phyloP scores from a whole-genome alignment of 2,113 vertebrate species.

The Sphyrna mokarran region DNA sequence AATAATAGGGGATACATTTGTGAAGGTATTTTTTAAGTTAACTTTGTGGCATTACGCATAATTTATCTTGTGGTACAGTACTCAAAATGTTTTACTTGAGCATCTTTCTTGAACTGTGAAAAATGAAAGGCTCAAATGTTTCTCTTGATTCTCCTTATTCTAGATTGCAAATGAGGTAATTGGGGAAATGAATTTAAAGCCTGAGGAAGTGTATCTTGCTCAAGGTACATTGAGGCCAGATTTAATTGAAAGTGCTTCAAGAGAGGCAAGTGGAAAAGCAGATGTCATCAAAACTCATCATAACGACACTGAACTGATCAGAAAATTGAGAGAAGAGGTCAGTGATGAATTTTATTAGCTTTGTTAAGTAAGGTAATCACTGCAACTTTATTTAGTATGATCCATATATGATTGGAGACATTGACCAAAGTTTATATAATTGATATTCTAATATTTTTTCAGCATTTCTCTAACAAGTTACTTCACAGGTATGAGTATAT shows the following conservation, averaged over 20 bases:
- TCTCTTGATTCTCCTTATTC: background rate
- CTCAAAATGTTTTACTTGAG: background rate
- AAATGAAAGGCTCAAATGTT: background rate
- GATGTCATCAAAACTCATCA: slow-evolving; percentile 98
- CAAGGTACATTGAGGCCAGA: slow-evolving; percentile 94
- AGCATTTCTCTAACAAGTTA: background rate
- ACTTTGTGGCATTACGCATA: background rate
- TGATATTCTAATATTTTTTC: background rate
- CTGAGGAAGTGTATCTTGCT: slow-evolving; percentile 90
- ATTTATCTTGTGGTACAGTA: background rate
- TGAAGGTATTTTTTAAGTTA: slow-evolving; percentile 67
- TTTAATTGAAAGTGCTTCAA: slow-evolving; percentile 92
- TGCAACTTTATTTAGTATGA: background rate
- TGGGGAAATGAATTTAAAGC: slow-evolving; percentile 94
- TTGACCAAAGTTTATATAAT: background rate
- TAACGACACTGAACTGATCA: slow-evolving; percentile 95
- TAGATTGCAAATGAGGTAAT: slow-evolving; percentile 97
- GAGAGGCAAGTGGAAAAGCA: slow-evolving; percentile 86
- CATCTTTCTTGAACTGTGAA: background rate
- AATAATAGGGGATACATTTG: slow-evolving; percentile 97
- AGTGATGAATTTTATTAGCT: background rate
- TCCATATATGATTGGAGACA: background rate
- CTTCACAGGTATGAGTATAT: background rate
- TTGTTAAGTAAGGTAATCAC: background rate
- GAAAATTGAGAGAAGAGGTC: slow-evolving; percentile 92